phyloP scores from a whole-genome alignment of 2,888 invertebrate genomes.

The Drosophila melanosoma region DNA sequence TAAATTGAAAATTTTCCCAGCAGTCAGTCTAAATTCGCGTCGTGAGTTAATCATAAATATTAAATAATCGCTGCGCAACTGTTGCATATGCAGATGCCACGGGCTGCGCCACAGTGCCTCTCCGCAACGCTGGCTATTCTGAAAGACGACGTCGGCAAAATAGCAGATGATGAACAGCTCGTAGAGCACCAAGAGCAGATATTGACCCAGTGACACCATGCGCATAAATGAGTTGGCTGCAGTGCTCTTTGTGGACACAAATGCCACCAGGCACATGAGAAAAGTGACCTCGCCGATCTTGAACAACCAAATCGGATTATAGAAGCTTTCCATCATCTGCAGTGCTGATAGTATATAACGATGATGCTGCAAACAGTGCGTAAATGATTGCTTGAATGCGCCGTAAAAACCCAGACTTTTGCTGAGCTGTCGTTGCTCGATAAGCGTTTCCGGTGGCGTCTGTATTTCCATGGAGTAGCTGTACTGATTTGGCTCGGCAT shows the following conservation, averaged over 20 bases:
- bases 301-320: constrained; percentile 79
- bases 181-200: constrained; percentile 72
- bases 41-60: constrained; percentile 74
- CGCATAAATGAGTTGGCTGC: constrained; percentile 74
- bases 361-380: constrained; percentile 79
- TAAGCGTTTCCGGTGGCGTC: constrained; percentile 34
- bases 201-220: constrained; percentile 74
- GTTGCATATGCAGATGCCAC: constrained; percentile 75
- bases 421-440: neutral
- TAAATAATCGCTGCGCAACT: constrained; percentile 70
- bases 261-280: constrained; percentile 82
- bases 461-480: constrained; percentile 62
- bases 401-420: constrained; percentile 32
- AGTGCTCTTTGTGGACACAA: constrained; percentile 81
- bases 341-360: constrained; percentile 75
- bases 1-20: constrained; percentile 77
- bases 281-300: constrained; percentile 81
- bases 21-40: constrained; percentile 72
- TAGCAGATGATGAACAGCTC: constrained; percentile 83
- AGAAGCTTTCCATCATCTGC: constrained; percentile 80
- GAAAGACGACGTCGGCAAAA: constrained; percentile 73
- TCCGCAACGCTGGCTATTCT: constrained; percentile 77
- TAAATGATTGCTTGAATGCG: constrained; percentile 66
- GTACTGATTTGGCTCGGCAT: constrained; percentile 71
- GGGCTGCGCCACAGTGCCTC: constrained; percentile 78